Evolutionary conservation across 92 coral and sea anemone genomes (phyloP).

Genomic region (Bergia puertoricense): DNA sequence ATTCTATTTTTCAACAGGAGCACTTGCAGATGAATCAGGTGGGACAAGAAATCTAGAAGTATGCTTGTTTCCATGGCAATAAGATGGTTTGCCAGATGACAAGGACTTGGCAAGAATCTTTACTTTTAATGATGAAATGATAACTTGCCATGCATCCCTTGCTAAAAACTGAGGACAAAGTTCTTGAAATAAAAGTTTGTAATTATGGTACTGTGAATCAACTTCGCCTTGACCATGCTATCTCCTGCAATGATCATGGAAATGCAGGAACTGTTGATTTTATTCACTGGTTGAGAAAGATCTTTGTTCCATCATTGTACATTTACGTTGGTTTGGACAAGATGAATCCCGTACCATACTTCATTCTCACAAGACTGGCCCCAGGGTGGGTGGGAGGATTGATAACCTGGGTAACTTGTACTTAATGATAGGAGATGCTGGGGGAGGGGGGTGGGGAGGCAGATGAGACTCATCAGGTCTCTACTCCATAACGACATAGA

Average conservation of each 20-base stretch:
- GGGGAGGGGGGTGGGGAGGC: no score
- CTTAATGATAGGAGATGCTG: no score
- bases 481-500: no score
- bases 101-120: slow-evolving; percentile 32
- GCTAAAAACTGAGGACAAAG: not conserved
- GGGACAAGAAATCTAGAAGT: slow-evolving; percentile 16
- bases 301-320: not conserved
- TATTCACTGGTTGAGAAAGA: slow-evolving; percentile 7
- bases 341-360: slow-evolving; percentile 33
- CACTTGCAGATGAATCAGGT: slow-evolving; percentile 4
- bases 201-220: not conserved
- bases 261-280: not conserved
- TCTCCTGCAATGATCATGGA: not conserved
- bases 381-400: slow-evolving; percentile 37
- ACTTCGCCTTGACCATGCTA: not conserved
- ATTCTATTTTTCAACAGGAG: not conserved
- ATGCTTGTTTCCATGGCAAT: slow-evolving; percentile 33
- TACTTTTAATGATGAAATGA: slow-evolving; percentile 20
- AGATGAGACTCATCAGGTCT: no score
- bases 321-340: not conserved
- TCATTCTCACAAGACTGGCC: slow-evolving; percentile 19
- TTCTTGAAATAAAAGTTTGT: not conserved
- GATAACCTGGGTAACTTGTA: slow-evolving; percentile 1
- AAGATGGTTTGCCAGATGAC: slow-evolving; percentile 13
- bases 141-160: not conserved